Conservation (phyloP, 2,113 vertebrate genomes). For the Brienomyrus longianalis region DNA sequence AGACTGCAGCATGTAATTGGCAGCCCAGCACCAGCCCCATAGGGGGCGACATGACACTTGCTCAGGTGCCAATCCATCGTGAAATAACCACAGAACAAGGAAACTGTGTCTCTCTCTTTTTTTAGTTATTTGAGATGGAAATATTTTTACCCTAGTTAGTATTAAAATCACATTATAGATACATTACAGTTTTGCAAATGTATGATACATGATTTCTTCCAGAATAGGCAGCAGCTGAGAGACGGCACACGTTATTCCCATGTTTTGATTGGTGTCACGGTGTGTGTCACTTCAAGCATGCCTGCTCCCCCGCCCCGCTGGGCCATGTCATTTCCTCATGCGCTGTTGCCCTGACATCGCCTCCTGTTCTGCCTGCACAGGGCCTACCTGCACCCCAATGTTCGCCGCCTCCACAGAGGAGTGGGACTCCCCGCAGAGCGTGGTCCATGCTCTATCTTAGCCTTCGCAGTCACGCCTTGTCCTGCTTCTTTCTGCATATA, state of each 20-base stretch:
- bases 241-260: not conserved
- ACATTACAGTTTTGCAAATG: not conserved
- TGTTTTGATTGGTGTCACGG: not conserved
- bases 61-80: not conserved
- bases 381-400: not conserved
- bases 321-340: not conserved
- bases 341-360: not conserved
- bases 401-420: not conserved
- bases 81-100: not conserved
- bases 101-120: not conserved
- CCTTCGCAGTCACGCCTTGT: not conserved
- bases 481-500: not conserved
- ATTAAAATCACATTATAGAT: not conserved
- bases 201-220: not conserved
- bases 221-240: not conserved
- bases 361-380: not conserved
- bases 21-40: slow-evolving; percentile 42
- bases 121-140: not conserved
- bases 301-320: not conserved
- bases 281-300: not conserved
- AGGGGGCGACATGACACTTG: slow-evolving; percentile 13
- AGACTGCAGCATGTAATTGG: slow-evolving; percentile 56
- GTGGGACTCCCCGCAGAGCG: not conserved
- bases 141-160: not conserved
- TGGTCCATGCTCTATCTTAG: not conserved